Percentiles rank a stretch among this genome's conserved stretches.
phyloP scores from a whole-genome alignment of 2,113 vertebrate species.

The Microtus montanus region DNA sequence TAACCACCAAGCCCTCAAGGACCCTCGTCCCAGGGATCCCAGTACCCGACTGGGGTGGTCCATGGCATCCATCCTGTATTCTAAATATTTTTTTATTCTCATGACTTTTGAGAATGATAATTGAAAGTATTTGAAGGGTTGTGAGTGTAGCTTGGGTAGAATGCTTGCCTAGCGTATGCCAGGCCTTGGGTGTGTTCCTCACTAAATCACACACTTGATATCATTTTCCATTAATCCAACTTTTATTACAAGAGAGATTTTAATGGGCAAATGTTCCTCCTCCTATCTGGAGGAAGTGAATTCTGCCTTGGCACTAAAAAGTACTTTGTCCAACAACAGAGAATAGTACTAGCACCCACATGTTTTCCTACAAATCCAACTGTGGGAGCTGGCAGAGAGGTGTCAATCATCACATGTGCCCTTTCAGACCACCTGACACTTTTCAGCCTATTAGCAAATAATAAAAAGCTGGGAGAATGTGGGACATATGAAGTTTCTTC shows the following conservation, averaged over 20 bases:
- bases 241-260: not conserved
- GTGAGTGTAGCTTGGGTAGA: not conserved
- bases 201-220: not conserved
- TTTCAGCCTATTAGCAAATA: not conserved
- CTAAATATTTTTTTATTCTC: not conserved
- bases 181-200: not conserved
- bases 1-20: no score
- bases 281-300: not conserved
- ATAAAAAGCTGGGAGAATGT: not conserved
- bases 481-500: not conserved
- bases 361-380: not conserved
- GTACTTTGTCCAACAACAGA: not conserved
- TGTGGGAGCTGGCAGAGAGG: not conserved
- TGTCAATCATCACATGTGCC: not conserved
- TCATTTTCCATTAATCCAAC: not conserved
- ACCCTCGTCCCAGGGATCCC: no score
- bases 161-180: not conserved
- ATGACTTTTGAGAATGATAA: constrained; percentile 13
- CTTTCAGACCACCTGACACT: not conserved
- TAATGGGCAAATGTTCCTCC: not conserved
- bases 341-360: not conserved
- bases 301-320: not conserved
- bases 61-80: not conserved
- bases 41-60: no score
- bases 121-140: not conserved